A percentile compares a stretch with the other conserved stretches of the same genome.
Conservation (phyloP, 2,888 invertebrate genomes). For the Allacma fusca region DNA sequence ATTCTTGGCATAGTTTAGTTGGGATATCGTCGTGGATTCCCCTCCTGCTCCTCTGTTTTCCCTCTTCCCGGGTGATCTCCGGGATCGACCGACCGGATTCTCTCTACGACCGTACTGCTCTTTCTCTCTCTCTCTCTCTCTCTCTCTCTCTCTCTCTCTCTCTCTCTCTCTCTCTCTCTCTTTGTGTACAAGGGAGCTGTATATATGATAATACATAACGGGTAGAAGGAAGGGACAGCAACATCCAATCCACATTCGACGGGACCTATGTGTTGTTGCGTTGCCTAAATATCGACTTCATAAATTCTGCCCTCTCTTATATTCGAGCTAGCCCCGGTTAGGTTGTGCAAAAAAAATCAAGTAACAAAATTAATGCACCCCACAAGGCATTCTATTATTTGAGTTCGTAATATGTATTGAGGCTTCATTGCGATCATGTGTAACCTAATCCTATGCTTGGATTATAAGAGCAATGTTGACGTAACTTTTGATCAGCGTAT, state of each 20-base stretch:
- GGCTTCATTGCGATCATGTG: conserved; percentile 50
- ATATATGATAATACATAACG: conserved; percentile 40
- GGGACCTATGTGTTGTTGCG: conserved; percentile 43
- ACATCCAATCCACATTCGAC: conserved; percentile 39
- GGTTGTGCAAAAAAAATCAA: conserved; percentile 45
- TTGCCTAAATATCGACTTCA: conserved; percentile 50
- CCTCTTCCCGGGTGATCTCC: conserved; percentile 58
- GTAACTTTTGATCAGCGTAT: conserved; percentile 3
- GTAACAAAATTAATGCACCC: conserved; percentile 52
- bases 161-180: conserved; percentile 21
- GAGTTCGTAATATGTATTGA: conserved; percentile 35
- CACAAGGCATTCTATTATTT: conserved; percentile 46
- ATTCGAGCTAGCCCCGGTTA: conserved; percentile 37
- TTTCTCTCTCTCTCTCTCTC: conserved; percentile 19
- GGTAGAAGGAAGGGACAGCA: conserved; percentile 32
- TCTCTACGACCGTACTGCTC: conserved; percentile 37
- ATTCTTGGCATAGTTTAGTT: conserved; percentile 91
- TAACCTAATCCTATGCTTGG: conserved; percentile 44
- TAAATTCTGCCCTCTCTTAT: conserved; percentile 46
- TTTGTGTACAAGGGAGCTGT: conserved; percentile 18
- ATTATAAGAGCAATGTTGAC: conserved; percentile 11
- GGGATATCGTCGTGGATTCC: conserved; percentile 59
- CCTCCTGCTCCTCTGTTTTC: conserved; percentile 50
- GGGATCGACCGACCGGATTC: conserved; percentile 61
- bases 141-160: conserved; percentile 26